phyloP scores from a whole-genome alignment of 2,888 invertebrate genomes.

The Dryococelus australis region DNA sequence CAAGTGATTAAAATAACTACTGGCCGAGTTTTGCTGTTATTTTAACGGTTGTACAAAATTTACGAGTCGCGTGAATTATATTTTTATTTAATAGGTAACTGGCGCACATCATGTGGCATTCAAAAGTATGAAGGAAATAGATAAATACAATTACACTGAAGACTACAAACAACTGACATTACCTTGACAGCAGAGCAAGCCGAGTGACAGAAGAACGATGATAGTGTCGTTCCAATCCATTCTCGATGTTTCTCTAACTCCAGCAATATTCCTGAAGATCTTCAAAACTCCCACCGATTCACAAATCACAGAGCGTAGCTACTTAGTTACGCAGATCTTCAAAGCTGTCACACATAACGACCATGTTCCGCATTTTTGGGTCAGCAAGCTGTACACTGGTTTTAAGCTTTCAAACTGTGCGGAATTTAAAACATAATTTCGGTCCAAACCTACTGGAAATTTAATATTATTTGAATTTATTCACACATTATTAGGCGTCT shows the following conservation, averaged over 20 bases:
- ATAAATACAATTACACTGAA: no score
- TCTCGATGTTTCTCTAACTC: not conserved
- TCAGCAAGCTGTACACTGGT: not conserved
- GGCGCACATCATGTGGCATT: no score
- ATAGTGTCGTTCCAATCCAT: not conserved
- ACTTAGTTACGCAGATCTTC: not conserved
- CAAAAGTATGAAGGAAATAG: no score
- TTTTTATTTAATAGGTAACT: no score
- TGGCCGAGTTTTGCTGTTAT: no score
- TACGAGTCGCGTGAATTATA: no score
- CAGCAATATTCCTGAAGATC: not conserved
- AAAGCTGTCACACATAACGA: not conserved
- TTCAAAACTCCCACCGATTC: not conserved
- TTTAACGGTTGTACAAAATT: no score
- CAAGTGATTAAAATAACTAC: no score
- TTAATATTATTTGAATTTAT: not conserved
- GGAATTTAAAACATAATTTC: no score
- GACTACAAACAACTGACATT: not conserved
- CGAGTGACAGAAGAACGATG: not conserved
- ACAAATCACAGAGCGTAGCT: not conserved
- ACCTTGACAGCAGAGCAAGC: constrained; percentile 3
- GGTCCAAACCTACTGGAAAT: no score
- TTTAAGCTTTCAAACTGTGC: no score
- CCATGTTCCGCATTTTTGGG: not conserved
- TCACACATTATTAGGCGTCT: no score